phyloP scores from a whole-genome alignment of 2,797 vertebrate genomes.

The Labroides dimidiatus region DNA sequence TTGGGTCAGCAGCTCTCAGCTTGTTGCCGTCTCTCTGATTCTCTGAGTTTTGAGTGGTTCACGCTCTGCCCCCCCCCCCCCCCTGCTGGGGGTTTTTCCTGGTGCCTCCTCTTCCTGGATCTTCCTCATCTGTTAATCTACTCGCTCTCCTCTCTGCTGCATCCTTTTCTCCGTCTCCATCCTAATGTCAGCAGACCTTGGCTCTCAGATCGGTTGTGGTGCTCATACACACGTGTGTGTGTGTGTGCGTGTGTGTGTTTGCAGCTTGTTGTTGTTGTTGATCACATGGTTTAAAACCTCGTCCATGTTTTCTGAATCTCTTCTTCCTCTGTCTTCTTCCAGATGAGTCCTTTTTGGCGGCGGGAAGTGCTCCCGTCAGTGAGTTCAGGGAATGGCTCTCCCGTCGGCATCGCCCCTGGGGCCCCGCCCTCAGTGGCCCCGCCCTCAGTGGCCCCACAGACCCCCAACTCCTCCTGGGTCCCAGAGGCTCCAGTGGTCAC shows the following conservation, averaged over 20 bases:
- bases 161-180: slow-evolving; percentile 4
- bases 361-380: slow-evolving; percentile 72
- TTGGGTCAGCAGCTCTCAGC: slow-evolving; percentile 66
- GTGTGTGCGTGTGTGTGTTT: too few species aligned
- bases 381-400: slow-evolving; percentile 81
- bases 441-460: slow-evolving; percentile 73
- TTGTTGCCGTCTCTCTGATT: slow-evolving; percentile 57
- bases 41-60: slow-evolving; percentile 54
- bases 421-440: slow-evolving; percentile 77
- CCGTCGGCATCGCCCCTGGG: slow-evolving; percentile 76
- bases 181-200: slow-evolving; percentile 25
- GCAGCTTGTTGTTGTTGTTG: neutral
- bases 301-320: neutral
- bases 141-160: slow-evolving; percentile 19
- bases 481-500: slow-evolving; percentile 87
- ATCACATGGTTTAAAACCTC: neutral
- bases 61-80: slow-evolving; percentile 7
- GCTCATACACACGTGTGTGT: slow-evolving; percentile 19
- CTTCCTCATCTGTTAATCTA: slow-evolving; percentile 35
- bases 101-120: slow-evolving; percentile 49
- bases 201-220: slow-evolving; percentile 33
- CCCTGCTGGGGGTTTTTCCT: slow-evolving; percentile 18
- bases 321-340: neutral
- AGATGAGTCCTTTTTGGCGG: slow-evolving; percentile 77
- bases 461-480: slow-evolving; percentile 85